A percentile compares a stretch with the other conserved stretches of the same genome.
Conservation (phyloP, 1,140 invertebrate genomes). For the Amphibalanus amphitrite region DNA sequence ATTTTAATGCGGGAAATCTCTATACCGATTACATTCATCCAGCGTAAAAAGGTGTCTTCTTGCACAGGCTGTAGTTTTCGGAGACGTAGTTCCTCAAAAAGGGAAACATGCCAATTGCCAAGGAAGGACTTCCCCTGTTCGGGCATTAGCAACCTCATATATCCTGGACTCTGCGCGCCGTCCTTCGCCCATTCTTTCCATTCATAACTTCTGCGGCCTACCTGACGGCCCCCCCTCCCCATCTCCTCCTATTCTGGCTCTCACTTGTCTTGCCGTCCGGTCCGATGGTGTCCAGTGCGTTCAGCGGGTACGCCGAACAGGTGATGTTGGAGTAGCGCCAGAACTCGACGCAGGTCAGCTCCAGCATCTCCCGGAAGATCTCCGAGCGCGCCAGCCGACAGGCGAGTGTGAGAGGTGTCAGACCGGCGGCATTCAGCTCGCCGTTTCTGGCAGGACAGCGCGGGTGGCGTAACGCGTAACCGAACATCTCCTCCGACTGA, state of each 20-base stretch:
- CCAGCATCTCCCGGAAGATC: slow-evolving; percentile 91
- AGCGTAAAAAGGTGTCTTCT: no score
- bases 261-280: slow-evolving; percentile 87
- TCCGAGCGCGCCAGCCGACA: slow-evolving; percentile 87
- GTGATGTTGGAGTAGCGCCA: slow-evolving; percentile 98
- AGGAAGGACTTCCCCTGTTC: no score
- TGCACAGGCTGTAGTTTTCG: no score
- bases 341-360: slow-evolving; percentile 85
- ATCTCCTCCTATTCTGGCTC: slow-evolving; percentile 17
- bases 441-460: slow-evolving; percentile 78
- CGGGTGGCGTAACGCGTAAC: slow-evolving; percentile 87
- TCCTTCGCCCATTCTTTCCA: background rate
- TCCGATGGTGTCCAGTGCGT: slow-evolving; percentile 84
- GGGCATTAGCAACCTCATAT: no score
- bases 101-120: no score
- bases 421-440: slow-evolving; percentile 65
- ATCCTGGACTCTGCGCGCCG: slow-evolving; percentile 1
- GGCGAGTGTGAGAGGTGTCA: slow-evolving; percentile 87
- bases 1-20: no score
- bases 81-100: no score
- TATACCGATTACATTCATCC: no score
- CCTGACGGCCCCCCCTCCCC: slow-evolving; percentile 5
- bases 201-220: no score
- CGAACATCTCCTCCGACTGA: slow-evolving; percentile 55
- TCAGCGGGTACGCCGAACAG: slow-evolving; percentile 93